Conservation (phyloP, 2,113 vertebrate species). For the Neotragus pygmaeus region DNA sequence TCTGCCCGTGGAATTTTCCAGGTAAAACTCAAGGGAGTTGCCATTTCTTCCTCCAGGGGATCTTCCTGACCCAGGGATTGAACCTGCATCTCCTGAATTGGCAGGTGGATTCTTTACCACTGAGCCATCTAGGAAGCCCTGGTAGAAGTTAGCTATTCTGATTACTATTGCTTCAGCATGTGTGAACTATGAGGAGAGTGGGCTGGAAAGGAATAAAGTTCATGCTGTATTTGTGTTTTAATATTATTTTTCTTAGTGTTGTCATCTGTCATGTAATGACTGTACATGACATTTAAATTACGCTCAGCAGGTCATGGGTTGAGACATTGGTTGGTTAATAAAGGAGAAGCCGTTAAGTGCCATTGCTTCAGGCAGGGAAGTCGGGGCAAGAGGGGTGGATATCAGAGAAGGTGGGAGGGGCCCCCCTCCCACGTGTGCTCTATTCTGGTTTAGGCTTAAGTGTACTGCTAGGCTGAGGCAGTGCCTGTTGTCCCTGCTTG, state of each 20-base stretch:
- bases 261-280: neutral
- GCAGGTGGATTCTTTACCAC: neutral
- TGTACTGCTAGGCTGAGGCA: neutral
- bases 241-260: neutral
- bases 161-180: neutral
- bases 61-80: neutral
- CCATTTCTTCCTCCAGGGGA: neutral
- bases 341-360: neutral
- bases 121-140: neutral
- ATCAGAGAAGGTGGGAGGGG: neutral
- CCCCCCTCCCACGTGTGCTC: too few relatives aligned
- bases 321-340: neutral
- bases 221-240: neutral
- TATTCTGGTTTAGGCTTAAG: neutral
- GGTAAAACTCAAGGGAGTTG: neutral
- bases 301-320: neutral
- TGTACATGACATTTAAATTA: neutral
- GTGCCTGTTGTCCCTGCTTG: neutral
- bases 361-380: neutral
- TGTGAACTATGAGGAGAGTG: neutral
- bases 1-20: neutral
- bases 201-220: neutral
- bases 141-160: neutral
- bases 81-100: neutral
- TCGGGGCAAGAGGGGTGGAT: neutral